These are phyloP conservation scores for Zhuqinia jingwanae DNA, from an alignment of 2,888 invertebrate species.

Conservation along the genomic window DNA sequence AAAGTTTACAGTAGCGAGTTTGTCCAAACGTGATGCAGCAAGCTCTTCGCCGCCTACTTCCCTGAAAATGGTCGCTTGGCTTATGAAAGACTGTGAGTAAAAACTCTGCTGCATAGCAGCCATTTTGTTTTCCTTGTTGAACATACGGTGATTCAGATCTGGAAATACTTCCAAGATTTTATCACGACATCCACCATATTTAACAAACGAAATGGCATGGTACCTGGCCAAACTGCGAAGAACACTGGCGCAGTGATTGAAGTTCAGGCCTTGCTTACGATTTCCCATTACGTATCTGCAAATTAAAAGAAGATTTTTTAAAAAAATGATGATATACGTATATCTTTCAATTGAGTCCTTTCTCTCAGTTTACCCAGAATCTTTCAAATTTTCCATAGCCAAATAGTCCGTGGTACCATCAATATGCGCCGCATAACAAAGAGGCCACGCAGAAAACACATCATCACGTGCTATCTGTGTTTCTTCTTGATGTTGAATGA, in stretches of 20 bases:
- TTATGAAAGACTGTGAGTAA: slow-evolving; percentile 32
- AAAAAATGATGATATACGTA: background rate
- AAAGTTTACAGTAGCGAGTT: slow-evolving; percentile 14
- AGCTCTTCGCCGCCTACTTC: slow-evolving; percentile 23
- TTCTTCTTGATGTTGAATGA: slow-evolving; percentile 67
- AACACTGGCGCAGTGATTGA: slow-evolving; percentile 67
- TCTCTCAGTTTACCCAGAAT: slow-evolving; percentile 55
- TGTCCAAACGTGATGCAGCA: slow-evolving; percentile 35
- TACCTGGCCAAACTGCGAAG: slow-evolving; percentile 73
- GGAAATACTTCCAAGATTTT: slow-evolving; percentile 74
- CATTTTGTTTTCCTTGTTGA: slow-evolving; percentile 58
- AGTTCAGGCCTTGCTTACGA: slow-evolving; percentile 74
- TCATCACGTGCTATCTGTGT: slow-evolving; percentile 54
- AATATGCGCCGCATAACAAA: slow-evolving; percentile 69
- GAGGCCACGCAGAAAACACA: slow-evolving; percentile 68
- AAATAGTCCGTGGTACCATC: slow-evolving; percentile 71
- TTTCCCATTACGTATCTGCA: slow-evolving; percentile 62
- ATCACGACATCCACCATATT: slow-evolving; percentile 75
- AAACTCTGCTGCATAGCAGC: slow-evolving; percentile 54
- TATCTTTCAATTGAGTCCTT: background rate
- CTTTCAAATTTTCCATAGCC: slow-evolving; percentile 74
- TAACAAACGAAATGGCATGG: slow-evolving; percentile 77
- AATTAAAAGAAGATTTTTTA: no score
- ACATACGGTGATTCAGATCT: slow-evolving; percentile 72
- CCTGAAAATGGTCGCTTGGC: slow-evolving; percentile 55